A percentile compares a stretch with the other conserved stretches of the same genome.
Evolutionary conservation across 2,888 invertebrate species (phyloP).

Genomic region (Cenopis cana): DNA sequence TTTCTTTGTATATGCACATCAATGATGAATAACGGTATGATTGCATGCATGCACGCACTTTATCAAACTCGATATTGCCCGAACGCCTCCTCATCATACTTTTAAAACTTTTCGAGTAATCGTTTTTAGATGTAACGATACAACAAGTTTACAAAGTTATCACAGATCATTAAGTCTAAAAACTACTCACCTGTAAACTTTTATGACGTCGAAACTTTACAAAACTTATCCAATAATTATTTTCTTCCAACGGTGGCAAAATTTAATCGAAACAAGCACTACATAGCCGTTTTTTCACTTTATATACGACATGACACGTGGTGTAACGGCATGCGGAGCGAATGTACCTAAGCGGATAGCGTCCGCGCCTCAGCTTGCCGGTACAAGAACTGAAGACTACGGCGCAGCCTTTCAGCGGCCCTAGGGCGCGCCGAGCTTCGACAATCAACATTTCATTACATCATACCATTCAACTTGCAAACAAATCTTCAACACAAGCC

Average conservation of each 20-base stretch:
- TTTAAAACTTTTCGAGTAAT: neutral
- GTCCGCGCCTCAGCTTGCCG: slow-evolving; percentile 30
- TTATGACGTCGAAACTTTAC: slow-evolving; percentile 1
- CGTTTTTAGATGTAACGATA: neutral
- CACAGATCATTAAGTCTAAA: neutral
- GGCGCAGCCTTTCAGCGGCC: slow-evolving; percentile 31
- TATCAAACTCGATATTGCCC: neutral
- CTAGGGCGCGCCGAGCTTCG: slow-evolving; percentile 27
- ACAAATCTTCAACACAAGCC: neutral
- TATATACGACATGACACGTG: neutral
- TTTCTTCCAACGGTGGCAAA: neutral
- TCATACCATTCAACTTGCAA: neutral
- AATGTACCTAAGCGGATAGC: slow-evolving; percentile 2
- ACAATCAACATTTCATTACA: slow-evolving; percentile 19
- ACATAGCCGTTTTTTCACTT: slow-evolving; percentile 7
- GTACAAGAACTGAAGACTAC: slow-evolving; percentile 36
- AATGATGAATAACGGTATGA: neutral
- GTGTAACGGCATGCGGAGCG: neutral
- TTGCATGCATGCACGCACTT: too few relatives aligned
- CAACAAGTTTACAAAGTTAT: neutral
- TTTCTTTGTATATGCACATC: neutral
- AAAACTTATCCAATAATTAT: slow-evolving; percentile 8
- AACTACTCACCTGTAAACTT: slow-evolving; percentile 18
- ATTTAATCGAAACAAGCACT: slow-evolving; percentile 5
- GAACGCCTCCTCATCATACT: neutral